A percentile compares a stretch with the other conserved stretches of the same genome.
phyloP scores from a whole-genome alignment of 2,888 invertebrate species.

The Lissonota sp. region DNA sequence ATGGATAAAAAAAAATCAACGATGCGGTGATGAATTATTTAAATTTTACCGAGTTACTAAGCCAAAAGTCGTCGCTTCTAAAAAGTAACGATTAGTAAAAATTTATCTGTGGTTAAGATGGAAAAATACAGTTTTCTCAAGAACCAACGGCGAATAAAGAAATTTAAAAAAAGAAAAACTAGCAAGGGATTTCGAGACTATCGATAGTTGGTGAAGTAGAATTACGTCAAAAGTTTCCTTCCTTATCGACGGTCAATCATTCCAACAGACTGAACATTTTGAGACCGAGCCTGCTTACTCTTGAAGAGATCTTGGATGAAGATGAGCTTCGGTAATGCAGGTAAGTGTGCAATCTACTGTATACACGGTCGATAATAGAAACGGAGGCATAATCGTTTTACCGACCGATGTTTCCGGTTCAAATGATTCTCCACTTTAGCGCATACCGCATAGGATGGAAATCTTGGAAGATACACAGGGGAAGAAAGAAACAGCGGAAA shows the following conservation, averaged over 20 bases:
- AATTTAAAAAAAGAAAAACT: no score
- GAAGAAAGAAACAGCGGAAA: no score
- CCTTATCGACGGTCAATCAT: background rate
- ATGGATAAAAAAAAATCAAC: no score
- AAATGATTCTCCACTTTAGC: constrained; percentile 9
- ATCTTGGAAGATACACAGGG: no score
- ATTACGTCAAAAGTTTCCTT: constrained; percentile 1
- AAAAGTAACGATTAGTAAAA: no score
- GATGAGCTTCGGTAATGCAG: constrained; percentile 23
- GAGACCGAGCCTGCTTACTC: constrained; percentile 16
- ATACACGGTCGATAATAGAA: background rate
- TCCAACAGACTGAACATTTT: background rate
- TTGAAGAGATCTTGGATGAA: background rate
- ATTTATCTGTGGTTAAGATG: no score
- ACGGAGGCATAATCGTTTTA: constrained; percentile 46
- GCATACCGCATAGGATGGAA: background rate
- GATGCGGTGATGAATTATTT: no score
- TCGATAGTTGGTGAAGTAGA: background rate
- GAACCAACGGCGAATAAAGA: no score
- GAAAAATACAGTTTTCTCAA: no score
- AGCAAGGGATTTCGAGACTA: no score
- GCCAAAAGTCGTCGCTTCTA: no score
- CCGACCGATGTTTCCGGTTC: constrained; percentile 10
- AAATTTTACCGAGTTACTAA: no score
- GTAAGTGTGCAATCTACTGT: background rate